Evolutionary conservation across 2,797 vertebrate genomes (phyloP).

Genomic region (Gallinago stenura): DNA sequence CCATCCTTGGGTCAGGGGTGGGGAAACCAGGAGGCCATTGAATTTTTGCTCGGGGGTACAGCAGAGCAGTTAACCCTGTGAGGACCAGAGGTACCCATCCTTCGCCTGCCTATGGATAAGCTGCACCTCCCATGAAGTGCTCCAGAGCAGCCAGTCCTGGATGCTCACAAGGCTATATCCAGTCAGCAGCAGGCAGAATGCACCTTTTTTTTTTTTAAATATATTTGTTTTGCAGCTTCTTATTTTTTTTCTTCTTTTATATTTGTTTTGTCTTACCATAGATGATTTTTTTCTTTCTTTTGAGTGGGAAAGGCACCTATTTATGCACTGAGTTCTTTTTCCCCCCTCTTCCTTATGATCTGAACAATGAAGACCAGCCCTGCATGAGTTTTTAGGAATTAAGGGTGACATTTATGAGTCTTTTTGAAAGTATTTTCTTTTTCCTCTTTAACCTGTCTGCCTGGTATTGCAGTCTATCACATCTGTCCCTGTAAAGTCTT

Average conservation of each 20-base stretch:
- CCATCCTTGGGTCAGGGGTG: not conserved
- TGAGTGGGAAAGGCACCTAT: not conserved
- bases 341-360: not conserved
- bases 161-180: not conserved
- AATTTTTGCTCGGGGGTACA: not conserved
- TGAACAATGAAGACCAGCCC: not conserved
- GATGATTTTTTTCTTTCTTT: not conserved
- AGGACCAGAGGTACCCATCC: accelerated
- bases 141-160: not conserved
- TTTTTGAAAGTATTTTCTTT: not conserved
- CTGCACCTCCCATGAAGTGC: accelerated
- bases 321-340: not conserved
- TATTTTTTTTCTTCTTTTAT: not conserved
- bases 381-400: not conserved
- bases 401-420: not conserved
- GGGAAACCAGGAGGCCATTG: not conserved
- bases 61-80: accelerated
- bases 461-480: not conserved
- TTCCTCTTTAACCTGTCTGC: not conserved
- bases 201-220: not conserved
- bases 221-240: not conserved
- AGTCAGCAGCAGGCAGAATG: not conserved
- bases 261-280: not conserved
- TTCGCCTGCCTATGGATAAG: accelerated
- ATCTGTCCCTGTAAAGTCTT: not conserved